phyloP scores from a whole-genome alignment of 1,140 invertebrate species.

The Dinoponera quadriceps region DNA sequence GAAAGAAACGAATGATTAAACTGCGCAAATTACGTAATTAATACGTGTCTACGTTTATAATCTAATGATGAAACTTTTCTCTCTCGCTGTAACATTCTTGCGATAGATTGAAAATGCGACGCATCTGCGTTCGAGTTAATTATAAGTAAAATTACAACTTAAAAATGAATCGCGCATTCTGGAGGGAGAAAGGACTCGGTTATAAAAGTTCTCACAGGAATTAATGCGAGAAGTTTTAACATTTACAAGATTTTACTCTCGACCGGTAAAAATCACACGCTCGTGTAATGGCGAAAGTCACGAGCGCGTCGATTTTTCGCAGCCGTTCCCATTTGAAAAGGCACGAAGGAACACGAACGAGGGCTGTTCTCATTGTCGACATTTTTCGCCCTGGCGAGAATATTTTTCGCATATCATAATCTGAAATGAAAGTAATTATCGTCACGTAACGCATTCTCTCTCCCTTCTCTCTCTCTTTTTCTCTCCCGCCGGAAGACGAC shows the following conservation, averaged over 20 bases:
- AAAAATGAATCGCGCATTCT: neutral
- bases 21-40: slow-evolving; percentile 11
- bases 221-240: neutral
- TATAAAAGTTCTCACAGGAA: neutral
- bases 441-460: slow-evolving; percentile 25
- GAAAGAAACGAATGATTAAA: neutral
- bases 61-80: neutral
- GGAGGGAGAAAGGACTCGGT: neutral
- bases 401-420: slow-evolving; percentile 46
- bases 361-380: neutral
- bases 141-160: neutral
- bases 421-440: slow-evolving; percentile 47
- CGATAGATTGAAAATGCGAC: neutral
- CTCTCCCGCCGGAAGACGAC: neutral
- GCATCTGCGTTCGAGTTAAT: neutral
- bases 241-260: slow-evolving; percentile 8
- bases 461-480: neutral
- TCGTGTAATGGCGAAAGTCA: neutral
- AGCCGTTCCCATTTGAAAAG: slow-evolving; percentile 19
- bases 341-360: slow-evolving; percentile 15
- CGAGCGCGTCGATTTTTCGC: slow-evolving; percentile 3
- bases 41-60: neutral
- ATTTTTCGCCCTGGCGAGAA: slow-evolving; percentile 4
- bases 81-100: neutral
- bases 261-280: neutral